phyloP scores from a whole-genome alignment of 2,797 vertebrate species.

The Sebastolobus alascanus region DNA sequence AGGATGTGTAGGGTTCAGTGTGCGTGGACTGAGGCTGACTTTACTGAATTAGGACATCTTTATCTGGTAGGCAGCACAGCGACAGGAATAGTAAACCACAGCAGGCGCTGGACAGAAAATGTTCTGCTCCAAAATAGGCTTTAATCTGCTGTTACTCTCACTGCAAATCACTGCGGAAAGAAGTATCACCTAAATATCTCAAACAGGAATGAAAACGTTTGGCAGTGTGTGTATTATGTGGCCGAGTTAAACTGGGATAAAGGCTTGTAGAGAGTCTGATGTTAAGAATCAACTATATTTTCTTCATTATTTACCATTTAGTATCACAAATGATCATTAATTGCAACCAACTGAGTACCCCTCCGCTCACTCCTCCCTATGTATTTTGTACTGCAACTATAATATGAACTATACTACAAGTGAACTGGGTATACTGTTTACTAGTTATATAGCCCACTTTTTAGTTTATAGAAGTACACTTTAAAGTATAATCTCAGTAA shows the following conservation, averaged over 20 bases:
- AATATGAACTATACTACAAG: too few relatives aligned
- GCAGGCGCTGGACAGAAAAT: constrained; percentile 37
- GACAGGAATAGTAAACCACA: constrained; percentile 60
- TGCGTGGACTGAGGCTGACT: constrained; percentile 50
- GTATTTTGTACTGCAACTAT: too few relatives aligned
- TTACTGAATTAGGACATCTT: constrained; percentile 66
- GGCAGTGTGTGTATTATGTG: constrained; percentile 1
- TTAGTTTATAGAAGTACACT: too few relatives aligned
- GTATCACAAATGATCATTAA: not conserved
- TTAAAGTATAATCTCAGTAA: too few relatives aligned
- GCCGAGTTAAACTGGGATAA: constrained; percentile 14
- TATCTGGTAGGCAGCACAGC: constrained; percentile 62
- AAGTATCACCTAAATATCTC: not conserved
- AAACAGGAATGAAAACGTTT: constrained; percentile 4
- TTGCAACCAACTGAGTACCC: too few relatives aligned
- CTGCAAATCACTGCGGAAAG: constrained; percentile 14
- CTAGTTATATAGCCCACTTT: too few relatives aligned
- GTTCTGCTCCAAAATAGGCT: constrained; percentile 34
- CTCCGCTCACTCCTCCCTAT: too few relatives aligned
- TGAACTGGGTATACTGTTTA: too few relatives aligned
- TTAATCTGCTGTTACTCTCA: constrained; percentile 47
- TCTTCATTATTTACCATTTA: not conserved
- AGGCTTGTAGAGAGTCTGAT: not conserved
- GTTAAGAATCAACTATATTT: not conserved
- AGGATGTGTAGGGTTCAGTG: constrained; percentile 47